Evolutionary conservation across 2,888 invertebrate genomes (phyloP), one percentile per base, ranked within the genome.

Genomic region (Philonicus albiceps): DNA sequence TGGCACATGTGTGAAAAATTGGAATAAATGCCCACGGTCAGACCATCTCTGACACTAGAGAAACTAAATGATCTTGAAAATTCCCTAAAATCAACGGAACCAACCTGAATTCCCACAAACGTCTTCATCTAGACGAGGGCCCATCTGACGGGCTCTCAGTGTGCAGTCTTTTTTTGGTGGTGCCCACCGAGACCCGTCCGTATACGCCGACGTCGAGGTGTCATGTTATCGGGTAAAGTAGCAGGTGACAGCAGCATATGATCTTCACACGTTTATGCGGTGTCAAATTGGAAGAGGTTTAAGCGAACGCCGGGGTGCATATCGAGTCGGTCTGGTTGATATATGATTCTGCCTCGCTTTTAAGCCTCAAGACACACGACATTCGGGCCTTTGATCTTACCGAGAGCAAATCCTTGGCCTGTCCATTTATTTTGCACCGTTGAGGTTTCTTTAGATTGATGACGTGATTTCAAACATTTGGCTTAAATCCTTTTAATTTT

Each of bases 171-270:
- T 37, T 73, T 37, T 75, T 31, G 74, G 31, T 31, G 31, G 64
- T 13, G 16, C 74, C 55, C 55, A 31, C 34, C 49, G 73, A 78
- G 55, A 49, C 22, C 19, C 76, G 73, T 80, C 37, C 81, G 64
- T 64, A n/a, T n/a, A 64, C 64, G 64, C 64, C 27, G 64, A 22
- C 64, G 64, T 27, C 22, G 86, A 87, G 85, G 87, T 88, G 88
- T 88, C 88, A 88, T 88, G 87, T 88, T 88, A 87, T 87, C 87
- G 85, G 78, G 83, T 85, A 87, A 88, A 88, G 88, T 88, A 88
- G 88, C 88, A 88, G 88, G 88, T 88, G 88, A 88, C 88, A 88
- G 88, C 86, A 87, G 75, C 88, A 87, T 87, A 84, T 87, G 88
- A 88, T 88, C 87, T 88, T 88, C 87, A 88, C 88, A 87, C 88